A percentile compares a stretch with the other conserved stretches of the same genome.
Conservation (phyloP, 1,140 invertebrate species). For the Heliothis virescens region DNA sequence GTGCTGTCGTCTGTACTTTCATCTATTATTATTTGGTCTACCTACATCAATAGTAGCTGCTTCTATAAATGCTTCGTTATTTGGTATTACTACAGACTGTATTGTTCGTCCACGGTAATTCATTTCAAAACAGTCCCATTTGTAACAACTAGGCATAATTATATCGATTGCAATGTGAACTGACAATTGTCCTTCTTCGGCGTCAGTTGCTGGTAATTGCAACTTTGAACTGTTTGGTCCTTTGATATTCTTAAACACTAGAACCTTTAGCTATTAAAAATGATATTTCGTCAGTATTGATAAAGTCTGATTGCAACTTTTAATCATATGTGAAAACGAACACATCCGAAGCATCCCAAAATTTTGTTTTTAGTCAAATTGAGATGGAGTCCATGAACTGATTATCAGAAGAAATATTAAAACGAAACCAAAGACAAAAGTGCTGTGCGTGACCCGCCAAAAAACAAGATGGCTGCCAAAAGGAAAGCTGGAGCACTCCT, state of each 20-base stretch:
- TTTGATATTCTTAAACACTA: slow-evolving; percentile 12
- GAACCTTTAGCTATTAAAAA: neutral
- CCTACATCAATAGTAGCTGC: too few species aligned
- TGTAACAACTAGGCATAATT: slow-evolving; percentile 7
- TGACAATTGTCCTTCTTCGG: slow-evolving; percentile 18
- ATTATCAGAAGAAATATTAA: slow-evolving; percentile 60
- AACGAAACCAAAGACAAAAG: slow-evolving; percentile 77
- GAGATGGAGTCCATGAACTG: slow-evolving; percentile 75
- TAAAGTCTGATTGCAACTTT: slow-evolving; percentile 18
- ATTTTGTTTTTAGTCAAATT: slow-evolving; percentile 50
- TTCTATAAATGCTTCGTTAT: too few species aligned
- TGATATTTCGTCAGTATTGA: neutral
- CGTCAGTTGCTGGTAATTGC: slow-evolving; percentile 28
- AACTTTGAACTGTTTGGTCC: slow-evolving; percentile 20
- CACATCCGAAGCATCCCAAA: slow-evolving; percentile 65
- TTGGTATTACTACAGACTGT: neutral
- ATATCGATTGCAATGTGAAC: slow-evolving; percentile 36
- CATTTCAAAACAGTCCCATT: neutral
- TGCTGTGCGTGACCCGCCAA: slow-evolving; percentile 69
- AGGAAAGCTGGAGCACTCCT: slow-evolving; percentile 85
- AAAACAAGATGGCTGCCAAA: slow-evolving; percentile 84
- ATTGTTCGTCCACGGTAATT: neutral
- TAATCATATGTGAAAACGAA: neutral
- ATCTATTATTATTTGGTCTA: too few species aligned
- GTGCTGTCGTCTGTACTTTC: too few species aligned